Evolutionary conservation across 1,140 invertebrate species (phyloP).

Genomic region (Plutomurus gul): DNA sequence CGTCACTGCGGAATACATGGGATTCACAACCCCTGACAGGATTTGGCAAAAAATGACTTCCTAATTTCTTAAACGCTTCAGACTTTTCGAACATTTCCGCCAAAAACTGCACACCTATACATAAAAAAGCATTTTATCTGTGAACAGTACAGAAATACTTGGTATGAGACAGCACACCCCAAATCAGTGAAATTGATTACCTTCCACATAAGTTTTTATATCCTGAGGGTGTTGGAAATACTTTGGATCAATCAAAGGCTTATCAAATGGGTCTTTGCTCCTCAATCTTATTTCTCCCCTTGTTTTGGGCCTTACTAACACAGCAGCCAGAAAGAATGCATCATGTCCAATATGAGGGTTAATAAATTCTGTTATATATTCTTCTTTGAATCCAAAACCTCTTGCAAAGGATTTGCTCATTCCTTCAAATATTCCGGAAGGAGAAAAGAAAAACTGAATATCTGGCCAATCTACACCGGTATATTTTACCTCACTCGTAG

Average conservation of each 20-base stretch:
- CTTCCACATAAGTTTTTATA: constrained; percentile 35
- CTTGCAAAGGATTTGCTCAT: background rate
- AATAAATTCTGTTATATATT: constrained; percentile 3
- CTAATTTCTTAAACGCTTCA: too few species aligned
- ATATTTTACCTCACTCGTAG: background rate
- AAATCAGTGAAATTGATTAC: too few species aligned
- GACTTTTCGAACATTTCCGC: too few species aligned
- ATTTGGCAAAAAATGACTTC: too few species aligned
- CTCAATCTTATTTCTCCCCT: constrained; percentile 47
- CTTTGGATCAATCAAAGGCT: constrained; percentile 52
- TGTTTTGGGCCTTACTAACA: constrained; percentile 51
- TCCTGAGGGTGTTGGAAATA: constrained; percentile 54
- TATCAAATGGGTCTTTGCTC: constrained; percentile 37
- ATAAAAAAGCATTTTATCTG: too few species aligned
- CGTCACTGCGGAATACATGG: constrained; percentile 6
- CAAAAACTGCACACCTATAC: too few species aligned
- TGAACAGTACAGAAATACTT: too few species aligned
- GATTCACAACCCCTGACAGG: too few species aligned
- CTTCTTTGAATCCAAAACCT: background rate
- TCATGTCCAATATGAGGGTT: background rate
- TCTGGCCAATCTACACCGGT: constrained; percentile 42
- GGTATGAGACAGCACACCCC: too few species aligned
- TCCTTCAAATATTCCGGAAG: background rate
- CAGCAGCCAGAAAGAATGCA: background rate
- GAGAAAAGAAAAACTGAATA: constrained; percentile 40